Percentiles rank a stretch among this genome's conserved stretches.
phyloP scores from a whole-genome alignment of 2,113 vertebrate genomes.

The Brachypodius melanocephalos region DNA sequence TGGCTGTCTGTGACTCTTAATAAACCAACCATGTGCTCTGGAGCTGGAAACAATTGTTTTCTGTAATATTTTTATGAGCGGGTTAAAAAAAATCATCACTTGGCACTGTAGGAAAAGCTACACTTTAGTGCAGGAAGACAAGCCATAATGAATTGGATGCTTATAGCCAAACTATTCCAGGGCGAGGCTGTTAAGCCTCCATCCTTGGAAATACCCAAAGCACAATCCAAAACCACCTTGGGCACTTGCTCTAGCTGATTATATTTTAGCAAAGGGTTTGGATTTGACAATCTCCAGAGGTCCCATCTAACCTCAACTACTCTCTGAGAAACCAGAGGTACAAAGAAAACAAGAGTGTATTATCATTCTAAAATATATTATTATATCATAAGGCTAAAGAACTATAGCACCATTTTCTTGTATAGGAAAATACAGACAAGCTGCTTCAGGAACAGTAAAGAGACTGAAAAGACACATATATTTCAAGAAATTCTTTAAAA shows the following conservation, averaged over 20 bases:
- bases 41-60: neutral
- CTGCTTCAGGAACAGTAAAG: neutral
- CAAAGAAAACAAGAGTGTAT: neutral
- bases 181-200: neutral
- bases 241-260: neutral
- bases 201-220: neutral
- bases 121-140: neutral
- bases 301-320: neutral
- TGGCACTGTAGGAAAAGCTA: neutral
- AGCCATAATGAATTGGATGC: neutral
- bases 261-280: neutral
- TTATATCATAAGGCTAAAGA: neutral
- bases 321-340: neutral
- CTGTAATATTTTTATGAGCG: neutral
- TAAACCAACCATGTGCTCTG: neutral
- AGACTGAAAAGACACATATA: neutral
- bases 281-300: neutral
- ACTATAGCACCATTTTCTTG: neutral
- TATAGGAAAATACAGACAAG: neutral
- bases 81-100: neutral
- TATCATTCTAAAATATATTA: neutral
- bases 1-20: neutral
- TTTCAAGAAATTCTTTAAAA: neutral
- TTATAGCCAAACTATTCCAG: neutral
- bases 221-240: neutral